phyloP scores from a whole-genome alignment of 37 sponge, comb jelly and placozoan species.

The Halisarca cf. caerulea region DNA sequence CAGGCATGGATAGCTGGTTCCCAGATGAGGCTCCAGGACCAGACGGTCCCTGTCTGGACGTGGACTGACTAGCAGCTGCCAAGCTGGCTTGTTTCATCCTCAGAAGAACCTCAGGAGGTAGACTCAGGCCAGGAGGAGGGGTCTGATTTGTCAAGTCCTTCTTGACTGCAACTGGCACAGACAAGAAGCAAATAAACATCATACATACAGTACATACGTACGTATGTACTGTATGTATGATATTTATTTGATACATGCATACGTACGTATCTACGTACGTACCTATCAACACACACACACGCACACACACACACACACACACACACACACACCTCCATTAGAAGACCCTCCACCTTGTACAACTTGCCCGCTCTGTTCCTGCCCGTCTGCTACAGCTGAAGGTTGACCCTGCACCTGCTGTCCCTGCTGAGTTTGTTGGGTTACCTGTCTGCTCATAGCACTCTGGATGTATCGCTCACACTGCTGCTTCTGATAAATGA shows the following conservation, averaged over 20 bases:
- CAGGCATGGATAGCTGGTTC: constrained; percentile 6
- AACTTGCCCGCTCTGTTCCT: too few relatives aligned
- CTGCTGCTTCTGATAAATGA: constrained; percentile 62
- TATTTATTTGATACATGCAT: too few relatives aligned
- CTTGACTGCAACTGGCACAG: background rate
- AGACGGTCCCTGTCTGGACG: background rate
- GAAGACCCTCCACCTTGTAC: too few relatives aligned
- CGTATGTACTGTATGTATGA: too few relatives aligned
- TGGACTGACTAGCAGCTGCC: too few relatives aligned
- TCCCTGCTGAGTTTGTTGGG: background rate
- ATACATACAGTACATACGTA: too few relatives aligned
- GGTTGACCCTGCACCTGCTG: background rate
- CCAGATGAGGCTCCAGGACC: background rate
- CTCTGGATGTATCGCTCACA: constrained; percentile 31
- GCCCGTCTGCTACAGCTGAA: too few relatives aligned
- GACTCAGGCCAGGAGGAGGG: background rate
- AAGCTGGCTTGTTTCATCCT: background rate
- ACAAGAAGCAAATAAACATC: background rate
- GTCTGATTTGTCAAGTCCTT: background rate
- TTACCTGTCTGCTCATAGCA: background rate
- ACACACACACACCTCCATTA: too few relatives aligned
- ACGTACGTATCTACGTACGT: too few relatives aligned
- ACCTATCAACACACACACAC: too few relatives aligned
- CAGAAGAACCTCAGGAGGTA: background rate
- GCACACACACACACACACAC: too few relatives aligned